phyloP scores from a whole-genome alignment of 2,113 vertebrate genomes.

The Crocuta crocuta region DNA sequence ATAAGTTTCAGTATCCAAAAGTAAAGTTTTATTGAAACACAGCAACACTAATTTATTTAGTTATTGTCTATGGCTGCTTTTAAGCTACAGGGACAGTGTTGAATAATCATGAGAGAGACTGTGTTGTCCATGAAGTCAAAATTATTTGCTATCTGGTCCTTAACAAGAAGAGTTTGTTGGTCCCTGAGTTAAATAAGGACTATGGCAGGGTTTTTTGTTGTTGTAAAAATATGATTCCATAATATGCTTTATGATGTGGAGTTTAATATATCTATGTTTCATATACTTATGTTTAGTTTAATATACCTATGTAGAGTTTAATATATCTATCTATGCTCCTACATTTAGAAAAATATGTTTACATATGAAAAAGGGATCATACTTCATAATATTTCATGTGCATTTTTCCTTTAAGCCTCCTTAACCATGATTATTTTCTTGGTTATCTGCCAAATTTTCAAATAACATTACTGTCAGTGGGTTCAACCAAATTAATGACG shows the following conservation, averaged over 20 bases:
- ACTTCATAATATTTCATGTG: not conserved
- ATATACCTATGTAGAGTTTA: not conserved
- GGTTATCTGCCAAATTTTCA: constrained; percentile 7
- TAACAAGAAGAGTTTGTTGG: not conserved
- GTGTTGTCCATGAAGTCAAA: not conserved
- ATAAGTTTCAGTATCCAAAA: not conserved
- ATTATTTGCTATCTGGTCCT: not conserved
- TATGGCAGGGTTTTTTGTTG: not conserved
- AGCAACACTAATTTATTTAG: not conserved
- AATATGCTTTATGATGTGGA: not conserved
- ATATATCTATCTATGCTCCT: not conserved
- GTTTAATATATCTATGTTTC: not conserved
- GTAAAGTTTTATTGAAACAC: not conserved
- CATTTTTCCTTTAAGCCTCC: not conserved
- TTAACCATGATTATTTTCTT: not conserved
- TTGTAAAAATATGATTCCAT: not conserved
- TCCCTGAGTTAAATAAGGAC: not conserved
- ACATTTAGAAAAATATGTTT: not conserved
- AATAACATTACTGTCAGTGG: constrained; percentile 43
- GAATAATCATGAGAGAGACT: not conserved
- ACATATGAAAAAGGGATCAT: not conserved
- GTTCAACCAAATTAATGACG: not conserved
- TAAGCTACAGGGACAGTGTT: not conserved
- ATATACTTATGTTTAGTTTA: not conserved
- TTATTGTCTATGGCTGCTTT: not conserved